These are phyloP conservation scores for Mus spicilegus DNA, from an alignment of 2,113 vertebrate species.

Conservation along the genomic window DNA sequence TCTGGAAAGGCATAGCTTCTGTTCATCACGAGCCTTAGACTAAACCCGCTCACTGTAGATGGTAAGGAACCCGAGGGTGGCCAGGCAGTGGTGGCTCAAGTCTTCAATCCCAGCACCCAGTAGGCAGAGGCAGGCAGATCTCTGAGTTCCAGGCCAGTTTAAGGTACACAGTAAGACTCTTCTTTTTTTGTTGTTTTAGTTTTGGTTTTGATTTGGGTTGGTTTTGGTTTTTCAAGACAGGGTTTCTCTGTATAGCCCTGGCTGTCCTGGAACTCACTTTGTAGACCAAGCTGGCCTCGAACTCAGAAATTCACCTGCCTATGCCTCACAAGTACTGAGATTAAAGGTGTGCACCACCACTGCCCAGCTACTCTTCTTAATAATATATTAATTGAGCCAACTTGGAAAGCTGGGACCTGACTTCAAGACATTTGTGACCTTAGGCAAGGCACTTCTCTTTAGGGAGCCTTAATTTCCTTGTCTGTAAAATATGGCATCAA, in stretches of 20 bases:
- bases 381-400: neutral
- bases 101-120: neutral
- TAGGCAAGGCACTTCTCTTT: neutral
- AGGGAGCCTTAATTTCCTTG: neutral
- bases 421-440: conserved; percentile 12
- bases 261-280: no score
- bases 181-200: neutral
- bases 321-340: no score
- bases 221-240: no score
- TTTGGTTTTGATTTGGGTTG: no score
- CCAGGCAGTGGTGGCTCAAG: accelerated
- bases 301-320: no score
- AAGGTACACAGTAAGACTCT: no score
- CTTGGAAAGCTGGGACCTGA: neutral
- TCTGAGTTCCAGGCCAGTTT: neutral
- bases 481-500: conserved; percentile 7
- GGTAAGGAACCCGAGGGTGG: neutral
- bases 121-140: neutral
- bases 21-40: conserved; percentile 17
- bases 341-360: no score
- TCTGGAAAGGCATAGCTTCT: conserved; percentile 8
- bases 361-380: neutral
- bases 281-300: no score
- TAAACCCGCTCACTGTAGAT: neutral
- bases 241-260: no score